phyloP scores from a whole-genome alignment of 2,113 vertebrate genomes.

The Deroptyus accipitrinus region DNA sequence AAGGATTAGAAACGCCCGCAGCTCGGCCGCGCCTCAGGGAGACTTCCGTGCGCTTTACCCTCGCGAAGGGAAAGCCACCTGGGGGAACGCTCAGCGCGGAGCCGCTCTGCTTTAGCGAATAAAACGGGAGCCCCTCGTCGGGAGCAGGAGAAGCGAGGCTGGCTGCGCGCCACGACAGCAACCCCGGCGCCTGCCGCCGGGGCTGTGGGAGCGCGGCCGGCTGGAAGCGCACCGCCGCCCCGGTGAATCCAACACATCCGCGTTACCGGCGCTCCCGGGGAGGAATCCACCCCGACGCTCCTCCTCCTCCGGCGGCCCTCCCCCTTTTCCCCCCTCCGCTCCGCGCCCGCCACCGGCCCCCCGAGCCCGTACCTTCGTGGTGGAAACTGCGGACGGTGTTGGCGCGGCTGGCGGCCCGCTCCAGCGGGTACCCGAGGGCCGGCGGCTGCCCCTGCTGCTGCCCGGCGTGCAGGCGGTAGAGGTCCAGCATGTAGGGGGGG shows the following conservation, averaged over 20 bases:
- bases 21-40: slow-evolving; percentile 34
- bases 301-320: neutral
- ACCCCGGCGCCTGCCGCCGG: neutral
- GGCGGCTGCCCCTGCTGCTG: slow-evolving; percentile 78
- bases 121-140: neutral
- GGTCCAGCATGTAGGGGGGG: slow-evolving; percentile 94
- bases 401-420: slow-evolving; percentile 89
- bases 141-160: neutral
- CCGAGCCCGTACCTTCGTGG: slow-evolving; percentile 87
- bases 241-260: neutral
- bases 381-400: slow-evolving; percentile 98
- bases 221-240: neutral
- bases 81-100: neutral
- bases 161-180: neutral
- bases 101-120: neutral
- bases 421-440: slow-evolving; percentile 83
- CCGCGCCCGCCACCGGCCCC: neutral
- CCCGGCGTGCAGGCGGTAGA: slow-evolving; percentile 91
- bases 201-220: neutral
- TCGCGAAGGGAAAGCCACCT: neutral
- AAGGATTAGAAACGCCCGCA: slow-evolving; percentile 62
- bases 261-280: neutral
- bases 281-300: slow-evolving; percentile 15
- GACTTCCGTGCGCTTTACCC: neutral
- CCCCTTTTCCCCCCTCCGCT: neutral